Base-by-base conservation (phyloP, 1,140 invertebrate genomes). In the Lucilia cuprina region DNA sequence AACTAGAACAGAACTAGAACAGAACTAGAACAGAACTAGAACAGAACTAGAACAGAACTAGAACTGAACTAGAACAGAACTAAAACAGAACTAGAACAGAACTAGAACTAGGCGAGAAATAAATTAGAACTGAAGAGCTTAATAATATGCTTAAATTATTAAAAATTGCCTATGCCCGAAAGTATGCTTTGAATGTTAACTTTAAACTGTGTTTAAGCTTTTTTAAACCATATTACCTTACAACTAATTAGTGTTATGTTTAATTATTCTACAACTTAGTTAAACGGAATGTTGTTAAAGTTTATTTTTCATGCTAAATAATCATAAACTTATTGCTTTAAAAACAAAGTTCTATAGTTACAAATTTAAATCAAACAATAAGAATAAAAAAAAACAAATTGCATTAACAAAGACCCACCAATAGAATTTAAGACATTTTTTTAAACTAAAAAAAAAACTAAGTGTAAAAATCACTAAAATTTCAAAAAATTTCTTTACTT, bases 361-460 rank as follows among this genome's bases (percentile, higher is more conserved):
- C 50, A 47, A 83, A 17, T 74, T 84, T 84, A 41, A 41, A 41
- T 41, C 41, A 41, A 84, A 25, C 13, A 60, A 85, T 17, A 30
- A 21, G 4, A 83, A 83, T n/a, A 25, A 0, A 80, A 75, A 50
- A 83, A 83, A 85, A 85, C 84, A 85, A 85, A 85, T 85, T 85
- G 84, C 84, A 85, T 85, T 85, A 82, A 85, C 50, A 50, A 50
- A 82, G 35, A 82, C 41, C 41, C 41, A 41, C 5, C 21, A 55
- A 82, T 83, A 35, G 50, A 70, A 83, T 80, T 78, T 80, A 80
- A 80, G 77, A 2, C n/a, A n/a, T n/a, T n/a, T 49, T 49, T 80
- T 17, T 10, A 5, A 77, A 41, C 30, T 17, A 30, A 41, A 17
- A 13, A 41, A n/a, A n/a, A n/a, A n/a, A n/a, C n/a, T 41, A 77